Evolutionary conservation across 2,888 invertebrate genomes (phyloP).

Genomic region (Teleiodes luculella): DNA sequence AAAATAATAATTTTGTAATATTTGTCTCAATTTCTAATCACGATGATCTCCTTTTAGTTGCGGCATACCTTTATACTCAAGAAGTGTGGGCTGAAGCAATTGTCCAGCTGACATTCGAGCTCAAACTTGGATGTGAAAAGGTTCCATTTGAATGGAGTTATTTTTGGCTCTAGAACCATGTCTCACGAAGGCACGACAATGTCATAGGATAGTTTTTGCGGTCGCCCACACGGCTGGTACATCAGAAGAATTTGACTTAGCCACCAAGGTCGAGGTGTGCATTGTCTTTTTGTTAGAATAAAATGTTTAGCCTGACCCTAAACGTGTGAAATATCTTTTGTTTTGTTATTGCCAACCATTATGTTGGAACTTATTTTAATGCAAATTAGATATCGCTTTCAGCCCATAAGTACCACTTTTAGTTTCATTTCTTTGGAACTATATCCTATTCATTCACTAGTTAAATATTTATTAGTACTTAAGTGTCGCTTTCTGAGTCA

Average conservation of each 20-base stretch:
- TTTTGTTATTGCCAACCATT: neutral
- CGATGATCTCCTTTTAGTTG: neutral
- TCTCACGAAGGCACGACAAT: constrained; percentile 48
- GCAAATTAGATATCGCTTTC: neutral
- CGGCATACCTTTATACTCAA: constrained; percentile 23
- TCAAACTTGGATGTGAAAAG: constrained; percentile 40
- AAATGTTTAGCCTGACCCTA: constrained; percentile 7
- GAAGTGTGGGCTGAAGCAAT: constrained; percentile 69
- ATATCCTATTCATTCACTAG: too few relatives aligned
- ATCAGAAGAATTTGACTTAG: constrained; percentile 76
- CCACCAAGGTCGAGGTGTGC: constrained; percentile 62
- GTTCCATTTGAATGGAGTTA: constrained; percentile 41
- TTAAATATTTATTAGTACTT: too few relatives aligned
- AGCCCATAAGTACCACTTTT: neutral
- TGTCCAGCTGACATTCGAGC: constrained; percentile 68
- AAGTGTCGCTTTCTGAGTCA: too few relatives aligned
- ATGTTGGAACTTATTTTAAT: neutral
- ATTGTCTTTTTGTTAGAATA: constrained; percentile 61
- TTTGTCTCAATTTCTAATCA: neutral
- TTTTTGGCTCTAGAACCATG: constrained; percentile 46
- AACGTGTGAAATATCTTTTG: constrained; percentile 3
- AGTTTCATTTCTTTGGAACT: too few relatives aligned
- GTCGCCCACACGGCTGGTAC: constrained; percentile 64
- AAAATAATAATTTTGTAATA: neutral
- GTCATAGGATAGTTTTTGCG: constrained; percentile 77